These are phyloP conservation scores for Sebastes reedi DNA, from an alignment of 2,797 vertebrate genomes.

Conservation along the genomic window DNA sequence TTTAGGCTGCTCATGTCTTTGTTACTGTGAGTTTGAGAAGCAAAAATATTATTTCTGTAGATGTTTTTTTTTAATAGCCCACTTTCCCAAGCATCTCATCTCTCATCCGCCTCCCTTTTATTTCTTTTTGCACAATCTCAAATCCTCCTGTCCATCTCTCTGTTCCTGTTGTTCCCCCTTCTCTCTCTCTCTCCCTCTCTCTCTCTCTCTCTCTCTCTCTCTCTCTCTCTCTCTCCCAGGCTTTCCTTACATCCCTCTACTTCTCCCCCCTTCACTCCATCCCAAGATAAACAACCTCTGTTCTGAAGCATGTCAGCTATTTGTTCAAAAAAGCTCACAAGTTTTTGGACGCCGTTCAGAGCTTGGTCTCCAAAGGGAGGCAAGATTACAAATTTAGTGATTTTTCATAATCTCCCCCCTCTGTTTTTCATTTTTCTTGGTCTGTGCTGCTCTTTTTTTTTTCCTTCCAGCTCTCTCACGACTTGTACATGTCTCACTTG, in stretches of 20 bases:
- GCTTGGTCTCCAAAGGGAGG: conserved; percentile 73
- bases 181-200: conserved; percentile 7
- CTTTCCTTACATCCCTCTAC: conserved; percentile 56
- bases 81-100: conserved; percentile 54
- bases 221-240: conserved; percentile 24
- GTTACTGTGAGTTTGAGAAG: conserved; percentile 6
- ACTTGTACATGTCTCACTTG: conserved; percentile 25
- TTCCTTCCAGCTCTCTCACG: conserved; percentile 45
- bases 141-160: conserved; percentile 35
- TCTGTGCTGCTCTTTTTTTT: conserved; percentile 14
- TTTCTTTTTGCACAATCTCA: conserved; percentile 45
- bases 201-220: too few relatives aligned
- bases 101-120: conserved; percentile 2
- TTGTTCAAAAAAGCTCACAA: conserved; percentile 70
- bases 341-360: conserved; percentile 74
- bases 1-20: neutral
- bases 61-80: conserved; percentile 2
- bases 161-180: conserved; percentile 16
- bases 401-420: conserved; percentile 64
- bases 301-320: conserved; percentile 78
- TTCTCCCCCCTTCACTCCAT: conserved; percentile 44
- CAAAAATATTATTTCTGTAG: conserved; percentile 34
- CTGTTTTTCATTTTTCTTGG: conserved; percentile 60
- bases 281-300: conserved; percentile 78
- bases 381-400: conserved; percentile 75